Conservation (phyloP, 2,888 invertebrate genomes). For the Apoda limacodes region DNA sequence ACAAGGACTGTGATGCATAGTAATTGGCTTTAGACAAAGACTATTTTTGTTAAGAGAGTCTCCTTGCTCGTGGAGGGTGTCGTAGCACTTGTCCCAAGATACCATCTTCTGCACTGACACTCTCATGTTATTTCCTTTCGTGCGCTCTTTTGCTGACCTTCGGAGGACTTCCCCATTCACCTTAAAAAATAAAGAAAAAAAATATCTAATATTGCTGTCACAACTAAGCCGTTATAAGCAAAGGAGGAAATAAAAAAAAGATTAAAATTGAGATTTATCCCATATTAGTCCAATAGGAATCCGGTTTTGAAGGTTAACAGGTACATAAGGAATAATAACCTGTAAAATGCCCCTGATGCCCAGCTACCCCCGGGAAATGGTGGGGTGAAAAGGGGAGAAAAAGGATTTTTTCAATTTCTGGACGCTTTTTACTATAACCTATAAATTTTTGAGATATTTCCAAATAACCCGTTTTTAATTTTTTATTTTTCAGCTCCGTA, state of each 20-base stretch:
- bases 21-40: slow-evolving; percentile 40
- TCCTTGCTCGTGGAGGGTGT: slow-evolving; percentile 22
- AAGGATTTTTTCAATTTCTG: too few species aligned
- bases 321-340: too few species aligned
- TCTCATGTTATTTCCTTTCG: slow-evolving; percentile 38
- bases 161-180: slow-evolving; percentile 33
- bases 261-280: too few species aligned
- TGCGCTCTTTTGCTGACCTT: slow-evolving; percentile 36
- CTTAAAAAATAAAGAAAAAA: slow-evolving; percentile 23
- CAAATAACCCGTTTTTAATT: too few species aligned
- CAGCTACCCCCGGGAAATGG: too few species aligned
- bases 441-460: too few species aligned
- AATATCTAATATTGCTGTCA: not conserved
- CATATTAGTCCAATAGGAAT: too few species aligned
- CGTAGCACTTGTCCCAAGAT: slow-evolving; percentile 28
- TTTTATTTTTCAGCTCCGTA: too few species aligned
- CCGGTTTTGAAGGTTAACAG: too few species aligned
- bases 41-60: slow-evolving; percentile 28
- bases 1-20: slow-evolving; percentile 38
- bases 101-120: slow-evolving; percentile 44
- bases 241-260: not conserved
- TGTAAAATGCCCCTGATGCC: too few species aligned
- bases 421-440: too few species aligned
- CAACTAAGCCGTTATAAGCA: not conserved
- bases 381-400: too few species aligned